A percentile compares a stretch with the other conserved stretches of the same genome.
These are phyloP conservation scores for Xiphophorus birchmanni DNA, from an alignment of 2,797 vertebrate genomes.

Conservation along the genomic window DNA sequence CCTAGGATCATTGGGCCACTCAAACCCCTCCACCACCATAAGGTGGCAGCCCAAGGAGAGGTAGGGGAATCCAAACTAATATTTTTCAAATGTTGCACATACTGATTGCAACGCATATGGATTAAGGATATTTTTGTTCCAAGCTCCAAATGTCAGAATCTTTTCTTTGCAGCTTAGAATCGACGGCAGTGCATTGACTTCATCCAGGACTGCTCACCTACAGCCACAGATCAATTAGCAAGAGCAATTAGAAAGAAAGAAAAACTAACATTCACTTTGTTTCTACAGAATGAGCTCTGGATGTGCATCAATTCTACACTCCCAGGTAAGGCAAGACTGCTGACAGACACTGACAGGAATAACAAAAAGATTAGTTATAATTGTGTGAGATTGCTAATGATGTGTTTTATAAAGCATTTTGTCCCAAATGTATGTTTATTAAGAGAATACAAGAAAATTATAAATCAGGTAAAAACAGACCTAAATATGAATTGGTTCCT, in stretches of 20 bases:
- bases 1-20: too few relatives aligned
- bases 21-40: too few relatives aligned
- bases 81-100: too few relatives aligned
- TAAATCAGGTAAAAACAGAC: neutral
- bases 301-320: constrained; percentile 78
- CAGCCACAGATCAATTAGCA: neutral
- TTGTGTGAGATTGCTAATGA: neutral
- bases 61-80: too few relatives aligned
- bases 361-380: neutral
- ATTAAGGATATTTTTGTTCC: neutral
- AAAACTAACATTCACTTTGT: constrained; percentile 3
- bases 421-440: neutral
- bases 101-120: neutral
- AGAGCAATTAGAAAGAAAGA: neutral
- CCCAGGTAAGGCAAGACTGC: constrained; percentile 61
- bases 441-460: neutral
- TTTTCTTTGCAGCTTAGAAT: neutral
- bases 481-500: neutral
- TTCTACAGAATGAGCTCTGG: constrained; percentile 74
- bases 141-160: neutral
- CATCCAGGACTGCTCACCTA: neutral
- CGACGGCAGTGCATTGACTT: neutral
- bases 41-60: too few relatives aligned
- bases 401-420: neutral
- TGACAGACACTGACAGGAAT: neutral